A percentile compares a stretch with the other conserved stretches of the same genome.
These are phyloP conservation scores for Silvanus unidentatus DNA, from an alignment of 2,888 invertebrate species.

Conservation along the genomic window DNA sequence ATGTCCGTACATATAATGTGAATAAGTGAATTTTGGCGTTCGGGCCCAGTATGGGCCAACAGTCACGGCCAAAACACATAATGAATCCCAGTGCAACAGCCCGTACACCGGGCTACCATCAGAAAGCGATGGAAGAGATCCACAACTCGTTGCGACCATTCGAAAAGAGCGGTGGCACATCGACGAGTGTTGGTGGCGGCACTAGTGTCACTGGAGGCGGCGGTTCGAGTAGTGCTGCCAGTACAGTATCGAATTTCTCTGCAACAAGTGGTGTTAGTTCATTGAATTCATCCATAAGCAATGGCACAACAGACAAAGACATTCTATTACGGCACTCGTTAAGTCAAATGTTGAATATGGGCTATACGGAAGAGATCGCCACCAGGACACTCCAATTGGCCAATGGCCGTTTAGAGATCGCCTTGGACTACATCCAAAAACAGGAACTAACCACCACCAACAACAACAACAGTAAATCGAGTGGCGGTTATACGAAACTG, in stretches of 20 bases:
- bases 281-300: conserved; percentile 49
- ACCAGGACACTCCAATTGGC: conserved; percentile 61
- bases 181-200: conserved; percentile 56
- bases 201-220: conserved; percentile 23
- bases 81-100: conserved; percentile 59
- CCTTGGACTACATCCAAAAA: conserved; percentile 62
- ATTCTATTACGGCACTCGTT: conserved; percentile 60
- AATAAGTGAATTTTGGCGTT: conserved; percentile 1
- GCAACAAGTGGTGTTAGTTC: conserved; percentile 59
- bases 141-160: conserved; percentile 77
- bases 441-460: conserved; percentile 11
- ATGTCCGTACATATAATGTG: not conserved
- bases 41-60: conserved; percentile 52
- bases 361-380: conserved; percentile 64
- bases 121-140: conserved; percentile 82
- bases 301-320: conserved; percentile 52
- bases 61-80: conserved; percentile 50
- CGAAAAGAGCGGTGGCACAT: conserved; percentile 56
- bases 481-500: conserved; percentile 57
- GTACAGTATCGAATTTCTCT: conserved; percentile 62
- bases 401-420: conserved; percentile 65
- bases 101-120: conserved; percentile 68
- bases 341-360: conserved; percentile 62
- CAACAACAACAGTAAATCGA: not conserved
- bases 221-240: conserved; percentile 60